Evolutionary conservation across 2,888 invertebrate genomes (phyloP), one percentile per base, ranked within the genome.

Genomic region (Smittia sp.): DNA sequence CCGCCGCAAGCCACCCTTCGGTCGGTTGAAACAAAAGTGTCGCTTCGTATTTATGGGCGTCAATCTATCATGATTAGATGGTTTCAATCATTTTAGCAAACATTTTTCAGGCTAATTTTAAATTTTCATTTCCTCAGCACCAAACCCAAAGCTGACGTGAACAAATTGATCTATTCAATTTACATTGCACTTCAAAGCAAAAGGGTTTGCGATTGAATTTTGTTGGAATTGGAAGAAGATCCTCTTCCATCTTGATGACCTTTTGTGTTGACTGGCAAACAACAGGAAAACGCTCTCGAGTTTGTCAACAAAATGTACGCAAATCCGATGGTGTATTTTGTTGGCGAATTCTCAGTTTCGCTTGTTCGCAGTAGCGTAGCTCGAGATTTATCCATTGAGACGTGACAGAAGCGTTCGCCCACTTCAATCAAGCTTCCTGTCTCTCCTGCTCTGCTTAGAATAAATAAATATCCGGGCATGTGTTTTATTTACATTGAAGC

Each of bases 381-480:
- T 46, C n/a, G 6, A n/a, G 58, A 58, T 58, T 58, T 58, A 58
- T 58, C 4, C 15, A 7, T 13, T 20, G 18, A 13, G 58, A 52
- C 52, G 15, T 52, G 52, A 15, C 52, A 20, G 58, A 58, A 18
- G 22, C 58, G 15, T 46, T 46, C 46, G 11, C 38, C 11, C 38
- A 9, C 38, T n/a, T n/a, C n/a, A 32, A 58, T 58, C 58, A 22
- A 58, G n/a, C 58, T 58, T 58, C 58, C 58, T 58, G 58, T 58
- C 58, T 58, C 4, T 58, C 20, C 58, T 58, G n/a, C n/a, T 13
- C 58, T 58, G 58, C 22, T 58, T 58, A 63, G 63, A 63, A 63
- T 63, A 67, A 67, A 67, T 67, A 67, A 67, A 67, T 67, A 67
- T 67, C 41, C 41, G 67, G 58, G 67, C 41, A 67, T 67, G 67